Base-by-base conservation (phyloP, 92 coral and sea anemone genomes). In the Epizoanthus rinbou region DNA sequence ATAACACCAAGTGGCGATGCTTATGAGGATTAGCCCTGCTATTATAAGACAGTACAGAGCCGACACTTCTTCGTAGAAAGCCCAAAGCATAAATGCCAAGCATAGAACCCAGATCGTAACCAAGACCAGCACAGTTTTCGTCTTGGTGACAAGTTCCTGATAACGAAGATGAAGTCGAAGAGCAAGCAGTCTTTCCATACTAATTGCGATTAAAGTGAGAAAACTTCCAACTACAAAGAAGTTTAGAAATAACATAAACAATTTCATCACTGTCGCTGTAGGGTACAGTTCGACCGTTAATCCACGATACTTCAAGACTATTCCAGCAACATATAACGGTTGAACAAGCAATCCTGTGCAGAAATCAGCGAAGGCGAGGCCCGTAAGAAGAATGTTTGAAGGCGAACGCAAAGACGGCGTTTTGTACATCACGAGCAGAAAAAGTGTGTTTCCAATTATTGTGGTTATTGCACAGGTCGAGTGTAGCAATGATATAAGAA, bases 321-420 rank as follows among this genome's bases (percentile, higher is more conserved):
- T 9, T 17, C 1, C 3, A 33, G 19, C 8, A 4, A 39, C 24
- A 17, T 41, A 69, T 33, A 69, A 17, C 14, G 74, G 15, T 69
- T 39, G 74, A 69, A 69, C 52, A 69, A 69, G 1, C n/a, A 69
- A 41, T 7, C 74, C 74, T 0, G 54, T 33, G 54, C 54, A 69
- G 39, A 17, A 39, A n/a, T 69, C 74, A 69, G 54, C 47, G 23
- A 69, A 69, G 0, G 74, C 54, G 41, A 69, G 74, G 16, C 50
- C 17, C 4, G 74, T 33, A 11, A 69, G 74, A 15, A 69, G 24
- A 69, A 69, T n/a, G 74, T 69, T 69, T 7, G 74, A 69, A n/a
- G 53, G 37, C 37, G 53, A 69, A 18, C 24, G 74, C 53, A 69
- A 47, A 33, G 74, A 69, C 6, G 74, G 37, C 15, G 25, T 69